Evolutionary conservation across 2,888 invertebrate genomes (phyloP), one percentile per base, ranked within the genome.

Genomic region (Galerucella pusilla): DNA sequence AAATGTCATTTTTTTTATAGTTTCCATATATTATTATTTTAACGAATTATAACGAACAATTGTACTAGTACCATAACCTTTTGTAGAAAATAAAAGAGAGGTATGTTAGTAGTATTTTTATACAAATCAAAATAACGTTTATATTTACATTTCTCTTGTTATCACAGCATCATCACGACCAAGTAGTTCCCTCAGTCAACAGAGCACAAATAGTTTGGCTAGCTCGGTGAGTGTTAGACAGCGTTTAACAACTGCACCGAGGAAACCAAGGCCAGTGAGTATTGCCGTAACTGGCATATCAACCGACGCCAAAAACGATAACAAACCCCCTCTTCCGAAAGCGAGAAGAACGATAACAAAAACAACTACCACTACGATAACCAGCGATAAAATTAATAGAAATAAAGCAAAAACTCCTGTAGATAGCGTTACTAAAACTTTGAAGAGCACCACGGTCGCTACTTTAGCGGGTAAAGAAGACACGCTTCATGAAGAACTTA

Each of bases 251-350:
- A 90, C 90, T 81, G 90, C 90, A 83, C 90, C 91, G 76, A 91
- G 92, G 86, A 93, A 92, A 88, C 95, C 93, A 84, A 91, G 95
- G 79, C 95, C 95, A 81, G 92, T 92, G 84, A 94, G 94, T 88
- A 95, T 95, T 86, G 94, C 94, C 81, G 94, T 95, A 85, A 96
- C 96, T 73, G 95, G 95, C 80, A 93, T 96, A 84, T 92, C 94
- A 81, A 82, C 80, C 65, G 83, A 84, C 60, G 54, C 77, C 52
- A 84, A 85, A 76, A 87, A 87, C 77, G 87, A 88, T 79, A 88
- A 87, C 66, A 89, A 89, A 85, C 90, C 90, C 78, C 90, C 90
- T 74, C 83, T 90, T 77, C 89, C 89, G 49, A 88, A 87, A 83
- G 80, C 86, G 65, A 84, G 87, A 75, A 87, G 86, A 80, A 88